These are phyloP conservation scores for Nibea albiflora DNA, from an alignment of 2,113 vertebrate species.

Conservation along the genomic window DNA sequence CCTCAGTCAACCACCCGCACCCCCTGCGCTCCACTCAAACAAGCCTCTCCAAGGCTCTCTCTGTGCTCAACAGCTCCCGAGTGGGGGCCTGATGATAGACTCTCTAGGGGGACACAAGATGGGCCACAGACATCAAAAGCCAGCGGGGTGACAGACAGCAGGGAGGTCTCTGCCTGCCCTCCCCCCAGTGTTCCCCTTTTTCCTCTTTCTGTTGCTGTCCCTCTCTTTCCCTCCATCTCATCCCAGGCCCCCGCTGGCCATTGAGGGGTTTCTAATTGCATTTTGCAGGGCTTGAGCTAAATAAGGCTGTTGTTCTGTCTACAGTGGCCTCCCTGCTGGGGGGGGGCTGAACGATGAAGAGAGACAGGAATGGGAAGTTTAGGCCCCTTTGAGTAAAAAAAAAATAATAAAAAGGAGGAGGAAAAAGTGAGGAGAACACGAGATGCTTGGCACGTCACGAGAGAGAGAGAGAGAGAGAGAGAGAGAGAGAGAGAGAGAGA, in stretches of 20 bases:
- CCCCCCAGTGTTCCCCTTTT: conserved; percentile 31
- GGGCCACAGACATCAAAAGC: conserved; percentile 86
- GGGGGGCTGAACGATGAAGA: conserved; percentile 4
- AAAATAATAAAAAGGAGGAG: background rate
- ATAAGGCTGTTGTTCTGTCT: conserved; percentile 81
- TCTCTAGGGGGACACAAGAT: conserved; percentile 84
- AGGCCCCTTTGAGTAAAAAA: conserved; percentile 15
- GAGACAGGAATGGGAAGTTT: conserved; percentile 39
- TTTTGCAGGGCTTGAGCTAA: conserved; percentile 84
- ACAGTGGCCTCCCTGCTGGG: conserved; percentile 67
- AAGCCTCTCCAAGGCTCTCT: conserved; percentile 73
- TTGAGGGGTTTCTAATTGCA: conserved; percentile 85
- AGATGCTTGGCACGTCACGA: background rate
- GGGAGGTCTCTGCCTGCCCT: conserved; percentile 76
- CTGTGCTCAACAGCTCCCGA: conserved; percentile 76
- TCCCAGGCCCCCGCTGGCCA: conserved; percentile 75
- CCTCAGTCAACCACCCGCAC: conserved; percentile 69
- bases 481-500: too few species aligned
- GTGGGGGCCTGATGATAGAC: conserved; percentile 86
- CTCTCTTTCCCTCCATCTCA: conserved; percentile 64
- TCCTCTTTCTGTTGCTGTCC: conserved; percentile 45
- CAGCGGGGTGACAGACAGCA: conserved; percentile 82
- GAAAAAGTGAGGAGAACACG: background rate
- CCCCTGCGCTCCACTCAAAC: conserved; percentile 64
- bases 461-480: background rate